These are phyloP conservation scores for Nothoprocta perdicaria DNA, from an alignment of 2,113 vertebrate genomes.

Conservation along the genomic window DNA sequence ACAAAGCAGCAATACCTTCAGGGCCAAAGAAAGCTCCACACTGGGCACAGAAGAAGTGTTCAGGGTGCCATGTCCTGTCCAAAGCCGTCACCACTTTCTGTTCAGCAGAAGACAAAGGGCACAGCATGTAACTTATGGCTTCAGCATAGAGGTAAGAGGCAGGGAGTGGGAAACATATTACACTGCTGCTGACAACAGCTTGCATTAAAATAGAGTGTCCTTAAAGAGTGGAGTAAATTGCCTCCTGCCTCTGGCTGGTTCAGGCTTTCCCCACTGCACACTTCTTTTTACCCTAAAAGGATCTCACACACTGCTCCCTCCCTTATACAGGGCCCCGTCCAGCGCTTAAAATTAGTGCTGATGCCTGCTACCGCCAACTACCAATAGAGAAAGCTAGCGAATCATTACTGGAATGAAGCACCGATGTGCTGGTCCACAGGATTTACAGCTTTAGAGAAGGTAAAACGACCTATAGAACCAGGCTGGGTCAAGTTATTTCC, in stretches of 20 bases:
- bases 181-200: not conserved
- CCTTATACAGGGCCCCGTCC: not conserved
- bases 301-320: not conserved
- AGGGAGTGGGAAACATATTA: not conserved
- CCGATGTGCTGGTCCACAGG: not conserved
- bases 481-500: not conserved
- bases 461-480: not conserved
- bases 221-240: conserved; percentile 5
- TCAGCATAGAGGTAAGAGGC: not conserved
- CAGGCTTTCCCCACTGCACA: not conserved
- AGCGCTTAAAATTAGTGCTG: not conserved
- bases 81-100: conserved; percentile 99
- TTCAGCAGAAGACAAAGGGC: conserved; percentile 20
- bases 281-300: conserved; percentile 39
- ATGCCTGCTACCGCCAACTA: not conserved
- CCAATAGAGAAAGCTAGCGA: not conserved
- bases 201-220: not conserved
- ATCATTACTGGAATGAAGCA: not conserved
- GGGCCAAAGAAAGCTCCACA: conserved; percentile 97
- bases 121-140: not conserved
- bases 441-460: not conserved
- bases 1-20: conserved; percentile 81
- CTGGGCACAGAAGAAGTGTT: conserved; percentile 98
- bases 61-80: conserved; percentile 97
- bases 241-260: not conserved